phyloP scores from a whole-genome alignment of 1,140 invertebrate genomes.

The Berghia stephanieae region DNA sequence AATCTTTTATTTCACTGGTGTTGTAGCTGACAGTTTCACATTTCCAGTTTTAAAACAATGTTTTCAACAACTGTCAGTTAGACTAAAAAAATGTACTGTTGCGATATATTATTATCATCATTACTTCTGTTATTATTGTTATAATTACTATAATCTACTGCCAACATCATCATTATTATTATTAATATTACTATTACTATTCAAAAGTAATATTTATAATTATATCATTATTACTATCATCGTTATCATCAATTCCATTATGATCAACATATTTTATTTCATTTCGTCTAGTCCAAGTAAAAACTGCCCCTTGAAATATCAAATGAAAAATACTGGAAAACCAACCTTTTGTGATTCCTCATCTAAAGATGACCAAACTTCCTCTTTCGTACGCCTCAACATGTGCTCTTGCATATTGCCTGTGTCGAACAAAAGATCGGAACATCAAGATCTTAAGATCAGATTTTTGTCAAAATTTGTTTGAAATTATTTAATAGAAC shows the following conservation, averaged over 20 bases:
- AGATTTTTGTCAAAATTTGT: neutral
- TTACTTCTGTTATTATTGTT: too few species aligned
- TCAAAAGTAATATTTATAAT: neutral
- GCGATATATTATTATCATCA: too few species aligned
- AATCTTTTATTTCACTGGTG: too few species aligned
- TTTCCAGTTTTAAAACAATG: neutral
- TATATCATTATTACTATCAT: neutral
- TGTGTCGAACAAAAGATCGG: neutral
- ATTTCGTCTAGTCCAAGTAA: neutral
- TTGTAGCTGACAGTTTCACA: neutral
- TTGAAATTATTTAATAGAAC: neutral
- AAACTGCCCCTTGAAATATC: neutral
- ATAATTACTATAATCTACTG: neutral
- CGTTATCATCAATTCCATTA: neutral
- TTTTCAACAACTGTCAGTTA: neutral
- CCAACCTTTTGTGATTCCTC: slow-evolving; percentile 40
- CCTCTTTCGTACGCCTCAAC: slow-evolving; percentile 39
- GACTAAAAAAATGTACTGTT: neutral
- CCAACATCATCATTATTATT: neutral
- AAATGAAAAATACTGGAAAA: neutral
- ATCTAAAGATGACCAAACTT: slow-evolving; percentile 59
- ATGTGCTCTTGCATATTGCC: slow-evolving; percentile 25
- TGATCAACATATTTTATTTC: neutral
- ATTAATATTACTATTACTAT: neutral
- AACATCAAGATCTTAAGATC: neutral